A percentile compares a stretch with the other conserved stretches of the same genome.
Conservation (phyloP, 2,797 vertebrate genomes). For the Mallotus villosus region DNA sequence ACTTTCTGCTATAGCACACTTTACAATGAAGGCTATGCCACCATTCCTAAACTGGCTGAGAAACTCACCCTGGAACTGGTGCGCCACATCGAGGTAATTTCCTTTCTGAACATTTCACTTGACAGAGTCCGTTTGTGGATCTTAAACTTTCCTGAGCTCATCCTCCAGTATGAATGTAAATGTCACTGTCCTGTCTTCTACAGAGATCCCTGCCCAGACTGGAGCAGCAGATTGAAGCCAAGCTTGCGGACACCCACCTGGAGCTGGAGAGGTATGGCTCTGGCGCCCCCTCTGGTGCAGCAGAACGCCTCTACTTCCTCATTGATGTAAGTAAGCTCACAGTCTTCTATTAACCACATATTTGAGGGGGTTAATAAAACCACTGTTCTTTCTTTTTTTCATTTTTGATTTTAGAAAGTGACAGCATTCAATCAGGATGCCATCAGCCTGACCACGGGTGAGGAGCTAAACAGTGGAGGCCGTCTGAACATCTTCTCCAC, state of each 20-base stretch:
- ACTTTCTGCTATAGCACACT: slow-evolving; percentile 66
- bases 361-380: not conserved
- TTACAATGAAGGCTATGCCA: slow-evolving; percentile 75
- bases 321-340: slow-evolving; percentile 63
- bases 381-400: not conserved
- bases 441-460: slow-evolving; percentile 65
- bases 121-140: too few relatives aligned
- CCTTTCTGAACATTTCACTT: not conserved
- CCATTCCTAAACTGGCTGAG: slow-evolving; percentile 80
- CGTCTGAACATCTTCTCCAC: slow-evolving; percentile 61
- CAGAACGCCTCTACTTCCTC: slow-evolving; percentile 59
- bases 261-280: slow-evolving; percentile 74
- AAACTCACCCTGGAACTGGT: slow-evolving; percentile 86
- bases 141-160: too few relatives aligned
- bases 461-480: slow-evolving; percentile 67
- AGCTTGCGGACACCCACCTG: slow-evolving; percentile 65
- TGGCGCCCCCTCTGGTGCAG: slow-evolving; percentile 60
- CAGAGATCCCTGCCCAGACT: slow-evolving; percentile 69
- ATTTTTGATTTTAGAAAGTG: slow-evolving; percentile 64
- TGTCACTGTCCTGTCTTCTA: not conserved
- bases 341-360: not conserved
- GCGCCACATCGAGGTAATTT: slow-evolving; percentile 80
- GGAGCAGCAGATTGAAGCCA: slow-evolving; percentile 77
- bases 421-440: slow-evolving; percentile 68
- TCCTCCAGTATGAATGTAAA: too few relatives aligned